These are phyloP conservation scores for Ailurus styani DNA, from an alignment of 2,113 vertebrate species.

Conservation along the genomic window DNA sequence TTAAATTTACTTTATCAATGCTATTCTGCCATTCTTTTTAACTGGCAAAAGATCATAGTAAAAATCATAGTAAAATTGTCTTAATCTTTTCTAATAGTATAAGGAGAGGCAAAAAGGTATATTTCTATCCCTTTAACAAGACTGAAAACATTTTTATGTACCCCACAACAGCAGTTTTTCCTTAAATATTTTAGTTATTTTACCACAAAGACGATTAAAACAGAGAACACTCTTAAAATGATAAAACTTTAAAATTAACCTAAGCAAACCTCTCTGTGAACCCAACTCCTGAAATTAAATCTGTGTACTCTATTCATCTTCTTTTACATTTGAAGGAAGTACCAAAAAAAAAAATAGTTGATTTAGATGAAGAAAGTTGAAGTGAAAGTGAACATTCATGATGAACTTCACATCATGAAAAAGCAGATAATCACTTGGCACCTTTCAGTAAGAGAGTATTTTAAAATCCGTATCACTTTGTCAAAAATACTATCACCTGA, in stretches of 20 bases:
- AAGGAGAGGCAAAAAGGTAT: background rate
- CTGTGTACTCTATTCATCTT: slow-evolving; percentile 5
- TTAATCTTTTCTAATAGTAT: slow-evolving; percentile 46
- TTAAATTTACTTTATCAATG: background rate
- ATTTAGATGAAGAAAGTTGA: background rate
- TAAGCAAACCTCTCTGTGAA: slow-evolving; percentile 55
- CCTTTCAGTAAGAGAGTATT: slow-evolving; percentile 28
- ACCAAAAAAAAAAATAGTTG: background rate
- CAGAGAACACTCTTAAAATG: slow-evolving; percentile 47
- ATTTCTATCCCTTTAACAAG: background rate
- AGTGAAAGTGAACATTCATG: background rate
- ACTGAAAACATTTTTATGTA: slow-evolving; percentile 51
- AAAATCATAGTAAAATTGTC: slow-evolving; percentile 34
- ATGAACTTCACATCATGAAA: background rate
- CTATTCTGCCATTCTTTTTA: slow-evolving; percentile 33
- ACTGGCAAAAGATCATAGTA: background rate
- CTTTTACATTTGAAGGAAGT: slow-evolving; percentile 44
- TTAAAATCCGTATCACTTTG: slow-evolving; percentile 48
- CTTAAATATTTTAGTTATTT: slow-evolving; percentile 54
- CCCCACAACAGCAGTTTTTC: background rate
- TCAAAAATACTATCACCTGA: slow-evolving; percentile 44
- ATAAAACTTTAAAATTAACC: slow-evolving; percentile 63
- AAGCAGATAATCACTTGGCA: background rate
- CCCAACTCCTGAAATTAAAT: slow-evolving; percentile 50
- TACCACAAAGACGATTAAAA: slow-evolving; percentile 55